Evolutionary conservation across 2,888 invertebrate species (phyloP), one percentile per base, ranked within the genome.

Genomic region (Diplolepis rosae): DNA sequence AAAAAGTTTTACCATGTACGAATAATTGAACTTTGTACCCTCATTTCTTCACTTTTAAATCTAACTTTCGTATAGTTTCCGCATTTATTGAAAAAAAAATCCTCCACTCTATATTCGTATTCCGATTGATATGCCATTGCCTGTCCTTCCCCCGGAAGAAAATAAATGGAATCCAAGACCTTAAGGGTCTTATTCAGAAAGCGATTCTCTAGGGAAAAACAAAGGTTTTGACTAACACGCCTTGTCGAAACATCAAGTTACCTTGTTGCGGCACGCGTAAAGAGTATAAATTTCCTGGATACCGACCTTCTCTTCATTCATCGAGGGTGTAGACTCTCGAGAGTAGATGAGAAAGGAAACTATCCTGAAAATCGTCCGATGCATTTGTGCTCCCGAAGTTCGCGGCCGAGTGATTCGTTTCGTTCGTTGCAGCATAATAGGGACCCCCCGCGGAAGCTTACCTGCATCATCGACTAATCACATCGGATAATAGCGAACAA

Each of bases 401-500:
- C 73, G 74, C 72, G 77, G 75, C 51, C 74, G 72, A 75, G 73
- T 74, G 73, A 67, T 50, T 72, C 73, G 73, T 54, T 61, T 51
- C 54, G 32, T 69, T 50, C 24, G 65, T 27, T 51, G 22, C 22
- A 9, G 50, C 30, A 77, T 75, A 88, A 88, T 85, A 81, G 84
- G 87, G 86, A 88, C 88, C 87, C 88, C 88, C 84, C 87, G 84
- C 84, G 88, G 77, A 86, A 88, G 86, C 88, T 83, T 88, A 87
- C 88, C 88, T 88, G 88, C 88, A 87, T 88, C 88, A 88, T 88
- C 87, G 87, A 84, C 88, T 88, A 88, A 88, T 88, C 88, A 87
- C 85, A 83, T 85, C 85, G 88, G 86, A 86, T 86, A 87, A 87
- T 87, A 84, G 84, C 73, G 83, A 85, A 88, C 87, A 88, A 87